phyloP scores from a whole-genome alignment of 2,113 vertebrate species.

The Eonycteris spelaea region DNA sequence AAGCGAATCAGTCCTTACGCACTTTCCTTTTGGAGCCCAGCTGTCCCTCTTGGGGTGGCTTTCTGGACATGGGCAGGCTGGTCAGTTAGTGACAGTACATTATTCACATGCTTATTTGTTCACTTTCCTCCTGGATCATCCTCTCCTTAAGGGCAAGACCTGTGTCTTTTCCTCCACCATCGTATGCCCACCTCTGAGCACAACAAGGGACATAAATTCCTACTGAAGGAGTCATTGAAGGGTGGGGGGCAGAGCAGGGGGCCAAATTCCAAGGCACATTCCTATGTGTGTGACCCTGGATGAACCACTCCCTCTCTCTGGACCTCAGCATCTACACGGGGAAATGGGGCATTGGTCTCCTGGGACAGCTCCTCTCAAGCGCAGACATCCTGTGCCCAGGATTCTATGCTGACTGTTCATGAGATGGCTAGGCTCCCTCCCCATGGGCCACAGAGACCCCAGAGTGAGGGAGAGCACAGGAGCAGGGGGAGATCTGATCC shows the following conservation, averaged over 20 bases:
- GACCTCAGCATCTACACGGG: not conserved
- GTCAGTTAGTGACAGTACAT: not conserved
- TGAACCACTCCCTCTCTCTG: not conserved
- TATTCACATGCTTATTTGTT: fast-evolving
- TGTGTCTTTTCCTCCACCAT: not conserved
- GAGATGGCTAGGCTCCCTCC: no score
- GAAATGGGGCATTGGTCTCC: fast-evolving
- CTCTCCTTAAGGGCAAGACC: not conserved
- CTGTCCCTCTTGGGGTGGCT: not conserved
- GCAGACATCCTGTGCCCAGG: fast-evolving
- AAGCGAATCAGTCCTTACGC: fast-evolving
- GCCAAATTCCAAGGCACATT: not conserved
- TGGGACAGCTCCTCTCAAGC: not conserved
- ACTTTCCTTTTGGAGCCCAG: not conserved
- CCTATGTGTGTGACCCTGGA: not conserved
- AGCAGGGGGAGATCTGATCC: not conserved
- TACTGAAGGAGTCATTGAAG: fast-evolving
- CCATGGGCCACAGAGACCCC: not conserved
- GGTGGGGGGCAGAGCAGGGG: no score
- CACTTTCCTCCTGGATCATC: fast-evolving
- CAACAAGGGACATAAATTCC: fast-evolving
- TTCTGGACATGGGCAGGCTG: fast-evolving
- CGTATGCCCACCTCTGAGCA: fast-evolving
- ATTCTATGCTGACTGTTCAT: no score
- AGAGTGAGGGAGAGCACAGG: not conserved